phyloP scores from a whole-genome alignment of 2,888 invertebrate genomes.

The Agrotis exclamationis region DNA sequence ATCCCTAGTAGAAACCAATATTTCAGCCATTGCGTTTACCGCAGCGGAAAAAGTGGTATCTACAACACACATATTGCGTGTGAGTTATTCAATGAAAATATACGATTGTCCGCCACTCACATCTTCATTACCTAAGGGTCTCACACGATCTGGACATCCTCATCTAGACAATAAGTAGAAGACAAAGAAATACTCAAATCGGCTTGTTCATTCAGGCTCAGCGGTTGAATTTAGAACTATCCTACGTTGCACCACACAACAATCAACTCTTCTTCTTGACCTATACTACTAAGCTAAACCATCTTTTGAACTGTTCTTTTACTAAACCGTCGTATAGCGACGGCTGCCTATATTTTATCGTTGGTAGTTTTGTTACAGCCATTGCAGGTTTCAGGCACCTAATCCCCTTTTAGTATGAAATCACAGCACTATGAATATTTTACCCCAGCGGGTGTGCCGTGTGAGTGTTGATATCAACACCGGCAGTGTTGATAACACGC shows the following conservation, averaged over 20 bases:
- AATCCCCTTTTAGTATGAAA: conserved; percentile 13
- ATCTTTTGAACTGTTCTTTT: conserved; percentile 22
- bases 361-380: conserved; percentile 13
- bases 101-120: conserved; percentile 8
- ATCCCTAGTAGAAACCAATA: conserved; percentile 2
- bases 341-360: conserved; percentile 10
- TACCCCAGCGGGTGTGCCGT: background rate
- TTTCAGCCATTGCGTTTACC: background rate
- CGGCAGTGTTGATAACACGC: conserved; percentile 29
- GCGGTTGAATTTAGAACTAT: conserved; percentile 19
- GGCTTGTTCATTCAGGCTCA: background rate
- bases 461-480: conserved; percentile 29
- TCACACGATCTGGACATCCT: conserved; percentile 20
- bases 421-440: conserved; percentile 18
- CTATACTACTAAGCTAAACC: background rate
- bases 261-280: conserved; percentile 15
- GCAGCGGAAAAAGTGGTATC: background rate
- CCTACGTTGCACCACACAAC: conserved; percentile 16
- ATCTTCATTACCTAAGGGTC: conserved; percentile 18
- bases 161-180: conserved; percentile 41
- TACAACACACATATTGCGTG: conserved; percentile 7
- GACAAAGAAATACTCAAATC: conserved; percentile 20
- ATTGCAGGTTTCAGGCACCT: background rate
- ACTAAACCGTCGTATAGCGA: conserved; percentile 12
- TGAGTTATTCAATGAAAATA: conserved; percentile 7